A percentile compares a stretch with the other conserved stretches of the same genome.
These are phyloP conservation scores for Drosophila rufa DNA, from an alignment of 1,140 invertebrate genomes.

Conservation along the genomic window DNA sequence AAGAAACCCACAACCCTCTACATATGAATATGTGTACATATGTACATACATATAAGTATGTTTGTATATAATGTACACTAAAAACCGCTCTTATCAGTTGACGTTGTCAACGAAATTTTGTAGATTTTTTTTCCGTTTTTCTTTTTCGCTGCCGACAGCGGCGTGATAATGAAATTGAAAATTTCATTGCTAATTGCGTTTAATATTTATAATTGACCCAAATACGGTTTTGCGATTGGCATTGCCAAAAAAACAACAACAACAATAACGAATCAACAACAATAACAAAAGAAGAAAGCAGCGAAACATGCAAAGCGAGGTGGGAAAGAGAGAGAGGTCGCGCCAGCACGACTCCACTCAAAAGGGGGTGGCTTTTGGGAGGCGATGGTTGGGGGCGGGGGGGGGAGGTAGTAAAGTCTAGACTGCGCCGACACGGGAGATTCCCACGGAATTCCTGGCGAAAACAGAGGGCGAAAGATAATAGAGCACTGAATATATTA, in stretches of 20 bases:
- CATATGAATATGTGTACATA: not conserved
- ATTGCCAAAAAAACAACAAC: constrained; percentile 54
- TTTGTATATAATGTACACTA: not conserved
- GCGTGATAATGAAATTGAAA: constrained; percentile 83
- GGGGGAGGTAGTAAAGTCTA: constrained; percentile 4
- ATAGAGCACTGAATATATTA: not conserved
- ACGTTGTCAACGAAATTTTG: constrained; percentile 49
- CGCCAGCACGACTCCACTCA: constrained; percentile 14
- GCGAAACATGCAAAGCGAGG: constrained; percentile 26
- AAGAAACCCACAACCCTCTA: constrained; percentile 8
- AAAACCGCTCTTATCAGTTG: constrained; percentile 51
- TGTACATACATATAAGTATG: no score
- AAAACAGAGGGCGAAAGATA: not conserved
- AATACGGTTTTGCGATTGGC: constrained; percentile 71
- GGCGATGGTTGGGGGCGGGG: not conserved
- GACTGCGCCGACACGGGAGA: constrained; percentile 3
- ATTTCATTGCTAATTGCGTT: constrained; percentile 85
- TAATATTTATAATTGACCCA: constrained; percentile 83
- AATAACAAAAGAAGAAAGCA: constrained; percentile 45
- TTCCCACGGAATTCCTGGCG: not conserved
- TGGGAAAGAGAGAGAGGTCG: constrained; percentile 1
- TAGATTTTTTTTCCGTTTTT: constrained; percentile 10
- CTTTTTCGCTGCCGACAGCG: constrained; percentile 27
- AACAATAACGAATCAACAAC: constrained; percentile 11
- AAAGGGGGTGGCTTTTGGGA: constrained; percentile 7